Conservation (phyloP, 2,797 vertebrate species). For the Hephaestus fuliginosus region DNA sequence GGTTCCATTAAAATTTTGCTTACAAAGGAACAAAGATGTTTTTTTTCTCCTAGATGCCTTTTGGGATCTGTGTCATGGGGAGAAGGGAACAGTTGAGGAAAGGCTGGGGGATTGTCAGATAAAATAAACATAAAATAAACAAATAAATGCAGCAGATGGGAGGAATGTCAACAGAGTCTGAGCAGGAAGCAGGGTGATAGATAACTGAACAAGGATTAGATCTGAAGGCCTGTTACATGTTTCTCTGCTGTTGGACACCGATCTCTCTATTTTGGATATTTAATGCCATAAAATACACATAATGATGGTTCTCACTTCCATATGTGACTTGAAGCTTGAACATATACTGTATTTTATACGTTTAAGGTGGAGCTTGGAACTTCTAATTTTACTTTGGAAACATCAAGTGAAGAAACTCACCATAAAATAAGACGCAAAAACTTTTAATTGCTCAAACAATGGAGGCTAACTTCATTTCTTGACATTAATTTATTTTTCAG, state of each 20-base stretch:
- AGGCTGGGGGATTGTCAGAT: conserved; percentile 42
- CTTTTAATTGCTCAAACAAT: neutral
- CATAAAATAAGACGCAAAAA: neutral
- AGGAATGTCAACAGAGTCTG: conserved; percentile 72
- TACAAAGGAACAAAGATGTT: conserved; percentile 7
- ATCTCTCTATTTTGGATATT: neutral
- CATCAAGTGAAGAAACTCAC: neutral
- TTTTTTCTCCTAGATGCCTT: conserved; percentile 30
- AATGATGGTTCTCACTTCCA: neutral
- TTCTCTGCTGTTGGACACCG: conserved; percentile 2
- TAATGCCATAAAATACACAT: neutral
- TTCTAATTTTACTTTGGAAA: neutral
- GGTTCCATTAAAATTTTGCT: neutral
- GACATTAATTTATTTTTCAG: neutral
- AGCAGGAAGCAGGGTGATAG: conserved; percentile 60
- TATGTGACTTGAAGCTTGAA: neutral
- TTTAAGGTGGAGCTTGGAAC: neutral
- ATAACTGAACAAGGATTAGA: conserved; percentile 50
- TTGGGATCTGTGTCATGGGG: conserved; percentile 39
- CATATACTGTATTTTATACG: neutral
- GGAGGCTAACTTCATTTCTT: neutral
- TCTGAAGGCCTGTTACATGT: neutral
- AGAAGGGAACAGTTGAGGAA: conserved; percentile 30
- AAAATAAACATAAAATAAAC: conserved; percentile 77
- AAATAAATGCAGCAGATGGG: conserved; percentile 73